Conservation (phyloP, 2,888 invertebrate genomes). For the Ephialtes manifestator region DNA sequence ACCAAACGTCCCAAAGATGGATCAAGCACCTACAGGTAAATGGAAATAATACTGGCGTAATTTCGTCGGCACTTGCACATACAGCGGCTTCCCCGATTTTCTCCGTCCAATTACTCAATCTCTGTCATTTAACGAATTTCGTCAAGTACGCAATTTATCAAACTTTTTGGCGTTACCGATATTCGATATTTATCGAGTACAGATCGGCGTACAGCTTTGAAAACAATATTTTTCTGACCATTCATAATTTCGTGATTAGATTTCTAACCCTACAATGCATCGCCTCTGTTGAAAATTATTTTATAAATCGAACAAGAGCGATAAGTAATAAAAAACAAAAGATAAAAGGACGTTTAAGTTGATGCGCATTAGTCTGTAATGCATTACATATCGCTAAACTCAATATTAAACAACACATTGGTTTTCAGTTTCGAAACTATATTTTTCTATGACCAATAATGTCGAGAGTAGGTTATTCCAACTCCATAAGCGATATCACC, state of each 20-base stretch:
- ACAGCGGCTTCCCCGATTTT: conserved; percentile 23
- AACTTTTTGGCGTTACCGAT: neutral
- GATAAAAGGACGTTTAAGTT: neutral
- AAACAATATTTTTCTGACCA: neutral
- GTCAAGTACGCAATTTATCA: neutral
- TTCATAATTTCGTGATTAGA: neutral
- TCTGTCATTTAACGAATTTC: neutral
- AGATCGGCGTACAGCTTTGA: neutral
- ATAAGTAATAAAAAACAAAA: neutral
- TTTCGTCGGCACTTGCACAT: conserved; percentile 29
- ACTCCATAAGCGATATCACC: too few relatives aligned
- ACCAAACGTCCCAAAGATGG: conserved; percentile 75
- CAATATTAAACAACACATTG: too few relatives aligned
- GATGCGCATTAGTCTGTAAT: too few relatives aligned
- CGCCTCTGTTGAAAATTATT: neutral
- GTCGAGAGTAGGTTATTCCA: too few relatives aligned
- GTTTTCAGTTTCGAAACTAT: too few relatives aligned
- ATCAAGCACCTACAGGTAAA: conserved; percentile 84
- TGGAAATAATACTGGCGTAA: conserved; percentile 39
- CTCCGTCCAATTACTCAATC: neutral
- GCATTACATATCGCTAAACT: too few relatives aligned
- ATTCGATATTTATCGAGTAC: neutral
- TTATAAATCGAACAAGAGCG: too few relatives aligned
- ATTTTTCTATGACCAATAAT: too few relatives aligned
- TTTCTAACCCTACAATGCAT: neutral